Base-by-base conservation (phyloP, 2,113 vertebrate genomes). In the Trogon melanurus region DNA sequence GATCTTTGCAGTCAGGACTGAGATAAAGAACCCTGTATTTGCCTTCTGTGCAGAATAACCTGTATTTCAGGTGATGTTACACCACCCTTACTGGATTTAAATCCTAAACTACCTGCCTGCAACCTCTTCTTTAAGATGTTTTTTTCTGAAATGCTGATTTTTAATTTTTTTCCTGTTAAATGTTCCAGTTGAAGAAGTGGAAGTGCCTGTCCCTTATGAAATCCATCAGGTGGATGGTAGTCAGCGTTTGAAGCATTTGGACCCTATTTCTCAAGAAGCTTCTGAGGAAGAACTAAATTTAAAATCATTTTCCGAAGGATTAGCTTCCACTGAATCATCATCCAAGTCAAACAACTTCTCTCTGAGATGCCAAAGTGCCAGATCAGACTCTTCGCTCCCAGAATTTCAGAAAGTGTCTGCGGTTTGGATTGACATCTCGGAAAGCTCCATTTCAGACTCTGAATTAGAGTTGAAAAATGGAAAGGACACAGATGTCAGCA, bases 341-440 rank as follows among this genome's bases (percentile, higher is more conserved):
- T 62, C 27, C 16, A 82, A 76, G 19, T 74, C 89, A 30, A 45
- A 22, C 2, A 25, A 81, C 16, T 51, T 47, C 13, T 82, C 67
- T 27, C 50, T 4, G 22, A 38, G 70, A 62, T 71, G 61, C 15
- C 56, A 7, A 30, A 94, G 62, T 27, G 20, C 17, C 54, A 91
- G 17, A 21, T 93, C 95, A 21, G 88, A 69, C 14, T 72, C 88
- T 20, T 97, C 95, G 11, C 90, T 95, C 45, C 67, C 69, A 64
- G 97, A 95, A 71, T 98, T 98, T 86, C 98, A 94, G 57, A 97
- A 96, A 29, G 98, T 64, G 15, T 92, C 96, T 15, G 98, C 98
- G 5, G 47, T 91, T 71, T 57, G 92, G 56, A 82, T 96, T 6
- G 83, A 95, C 26, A 54, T 97, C n/a, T 97, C 53, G 0, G 80